A percentile compares a stretch with the other conserved stretches of the same genome.
Evolutionary conservation across 2,113 vertebrate genomes (phyloP).

Genomic region (Triplophysa siluroides): DNA sequence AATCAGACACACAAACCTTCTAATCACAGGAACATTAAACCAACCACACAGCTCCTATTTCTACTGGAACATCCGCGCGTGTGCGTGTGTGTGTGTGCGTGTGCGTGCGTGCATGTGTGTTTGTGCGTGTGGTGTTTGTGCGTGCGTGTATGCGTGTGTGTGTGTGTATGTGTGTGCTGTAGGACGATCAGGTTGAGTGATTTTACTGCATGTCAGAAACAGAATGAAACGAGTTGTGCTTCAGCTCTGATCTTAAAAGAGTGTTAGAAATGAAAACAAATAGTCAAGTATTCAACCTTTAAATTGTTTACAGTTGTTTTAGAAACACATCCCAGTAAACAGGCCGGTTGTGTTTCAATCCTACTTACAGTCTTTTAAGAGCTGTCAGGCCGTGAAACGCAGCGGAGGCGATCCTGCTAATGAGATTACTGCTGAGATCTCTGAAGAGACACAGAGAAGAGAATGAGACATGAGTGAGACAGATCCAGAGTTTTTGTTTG

Average conservation of each 20-base stretch:
- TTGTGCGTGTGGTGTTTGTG: no score
- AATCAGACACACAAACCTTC: conserved; percentile 48
- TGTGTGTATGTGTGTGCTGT: no score
- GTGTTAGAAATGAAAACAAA: no score
- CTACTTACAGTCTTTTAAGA: conserved; percentile 83
- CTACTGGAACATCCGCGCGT: neutral
- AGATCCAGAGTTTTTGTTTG: no score
- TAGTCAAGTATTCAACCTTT: no score
- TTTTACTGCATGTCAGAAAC: no score
- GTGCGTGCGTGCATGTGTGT: no score
- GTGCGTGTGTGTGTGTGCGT: neutral
- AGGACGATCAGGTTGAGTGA: no score
- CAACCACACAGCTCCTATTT: conserved; percentile 31
- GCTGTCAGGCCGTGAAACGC: conserved; percentile 82
- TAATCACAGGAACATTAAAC: conserved; percentile 44
- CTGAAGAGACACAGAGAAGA: conserved; percentile 63
- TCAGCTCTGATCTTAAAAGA: no score
- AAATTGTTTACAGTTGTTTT: no score
- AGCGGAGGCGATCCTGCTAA: conserved; percentile 82
- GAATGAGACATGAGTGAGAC: neutral
- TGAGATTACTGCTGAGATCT: conserved; percentile 87
- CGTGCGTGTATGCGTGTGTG: no score
- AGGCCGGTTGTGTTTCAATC: conserved; percentile 23
- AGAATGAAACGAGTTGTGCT: no score
- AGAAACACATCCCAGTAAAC: neutral